Evolutionary conservation across 2,113 vertebrate genomes (phyloP), one percentile per base, ranked within the genome.

Genomic region (Calyptomena viridis): DNA sequence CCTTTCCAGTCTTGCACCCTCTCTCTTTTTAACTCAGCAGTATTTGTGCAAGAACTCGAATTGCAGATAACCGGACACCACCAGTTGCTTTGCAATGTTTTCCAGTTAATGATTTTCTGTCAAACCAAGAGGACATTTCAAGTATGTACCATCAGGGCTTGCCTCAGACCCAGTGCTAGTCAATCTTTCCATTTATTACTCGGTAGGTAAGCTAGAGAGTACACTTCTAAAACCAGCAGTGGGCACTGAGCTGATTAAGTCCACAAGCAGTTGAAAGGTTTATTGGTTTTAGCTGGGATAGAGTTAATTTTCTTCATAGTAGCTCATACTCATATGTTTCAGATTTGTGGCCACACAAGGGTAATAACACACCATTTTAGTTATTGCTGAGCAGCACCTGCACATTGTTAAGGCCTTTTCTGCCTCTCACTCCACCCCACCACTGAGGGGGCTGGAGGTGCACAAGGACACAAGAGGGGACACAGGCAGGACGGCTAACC

Each of bases 81-180:
- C 53, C 39, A 66, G 55, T 58, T 92, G 52, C 55, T 74, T 90
- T 74, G 64, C 64, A 77, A 1, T 33, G 37, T 44, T 52, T 89
- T 71, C 47, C 69, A 81, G 55, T 44, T 63, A 92, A 87, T 81
- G 68, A 89, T 71, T 89, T 86, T 73, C 83, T 90, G 74, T 84
- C 85, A 95, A 75, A 92, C 25, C 71, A 63, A 39, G 19, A 81
- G 56, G 30, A 71, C 53, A 28, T 92, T 80, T 77, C 72, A 88
- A 64, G 31, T 39, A 67, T 73, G 35, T 89, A 71, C 39, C 35
- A 79, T 47, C 19, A 72, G 22, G 47, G 44, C 49, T 87, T 72
- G 52, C 68, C 49, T 91, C 33, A 35, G 58, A 47, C 37, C 40
- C 49, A 46, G 28, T 17, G 60, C 73, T 81, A 74, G 52, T 63